Conservation (phyloP, 2,888 invertebrate genomes). For the Zygaena filipendulae region DNA sequence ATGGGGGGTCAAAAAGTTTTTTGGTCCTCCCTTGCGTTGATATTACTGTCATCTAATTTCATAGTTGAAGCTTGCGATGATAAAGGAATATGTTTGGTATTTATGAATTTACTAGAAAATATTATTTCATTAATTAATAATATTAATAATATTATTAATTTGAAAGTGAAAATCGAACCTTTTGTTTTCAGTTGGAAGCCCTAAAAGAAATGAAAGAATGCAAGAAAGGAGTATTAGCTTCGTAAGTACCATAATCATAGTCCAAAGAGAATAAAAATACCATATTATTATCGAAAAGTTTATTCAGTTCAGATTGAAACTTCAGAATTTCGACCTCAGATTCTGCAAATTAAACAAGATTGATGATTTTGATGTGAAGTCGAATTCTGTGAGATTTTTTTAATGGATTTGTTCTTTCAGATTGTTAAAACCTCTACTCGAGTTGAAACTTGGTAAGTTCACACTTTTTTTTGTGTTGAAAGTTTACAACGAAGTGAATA, state of each 20-base stretch:
- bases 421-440: slow-evolving; percentile 40
- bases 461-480: no score
- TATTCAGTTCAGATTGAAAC: no score
- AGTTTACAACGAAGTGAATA: no score
- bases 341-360: no score
- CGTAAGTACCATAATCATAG: slow-evolving; percentile 40
- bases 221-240: slow-evolving; percentile 39
- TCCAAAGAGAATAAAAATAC: no score
- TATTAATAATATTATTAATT: no score
- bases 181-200: slow-evolving; percentile 38
- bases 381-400: no score
- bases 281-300: no score
- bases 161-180: no score
- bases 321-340: no score
- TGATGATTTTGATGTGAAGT: no score
- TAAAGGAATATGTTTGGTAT: slow-evolving; percentile 48
- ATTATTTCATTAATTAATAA: no score
- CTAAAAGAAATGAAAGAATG: slow-evolving; percentile 55
- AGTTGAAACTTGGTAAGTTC: slow-evolving; percentile 36
- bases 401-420: slow-evolving; percentile 35
- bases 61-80: slow-evolving; percentile 40
- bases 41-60: slow-evolving; percentile 30
- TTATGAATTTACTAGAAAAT: slow-evolving; percentile 9
- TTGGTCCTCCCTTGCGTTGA: slow-evolving; percentile 45
- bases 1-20: slow-evolving; percentile 44